Conservation (phyloP, 2,797 vertebrate genomes). For the Bryconaethiops microstoma region DNA sequence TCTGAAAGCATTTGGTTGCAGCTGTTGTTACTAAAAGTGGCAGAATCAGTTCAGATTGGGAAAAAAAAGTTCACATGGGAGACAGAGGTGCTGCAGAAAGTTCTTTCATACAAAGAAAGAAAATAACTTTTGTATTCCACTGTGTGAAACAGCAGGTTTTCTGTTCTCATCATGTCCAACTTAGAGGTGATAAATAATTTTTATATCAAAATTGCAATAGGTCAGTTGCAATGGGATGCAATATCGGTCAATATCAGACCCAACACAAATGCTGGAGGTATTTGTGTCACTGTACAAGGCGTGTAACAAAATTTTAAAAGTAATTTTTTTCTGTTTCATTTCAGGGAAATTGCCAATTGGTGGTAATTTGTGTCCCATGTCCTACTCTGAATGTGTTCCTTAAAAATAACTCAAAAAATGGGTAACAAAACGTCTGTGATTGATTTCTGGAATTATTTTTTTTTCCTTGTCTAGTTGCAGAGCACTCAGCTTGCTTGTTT, state of each 20-base stretch:
- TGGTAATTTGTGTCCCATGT: background rate
- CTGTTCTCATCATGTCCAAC: background rate
- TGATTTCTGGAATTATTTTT: background rate
- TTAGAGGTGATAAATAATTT: too few species aligned
- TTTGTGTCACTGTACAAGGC: background rate
- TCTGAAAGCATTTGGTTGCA: too few species aligned
- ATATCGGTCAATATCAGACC: too few species aligned
- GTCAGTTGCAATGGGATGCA: too few species aligned
- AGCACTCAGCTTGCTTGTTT: background rate
- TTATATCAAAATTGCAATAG: too few species aligned
- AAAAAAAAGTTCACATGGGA: too few species aligned
- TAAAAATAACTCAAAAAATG: background rate
- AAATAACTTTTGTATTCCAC: too few species aligned
- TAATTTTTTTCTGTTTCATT: background rate
- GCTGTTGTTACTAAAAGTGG: too few species aligned
- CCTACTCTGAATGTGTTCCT: background rate
- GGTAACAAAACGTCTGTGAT: background rate
- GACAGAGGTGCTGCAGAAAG: too few species aligned
- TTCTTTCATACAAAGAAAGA: too few species aligned
- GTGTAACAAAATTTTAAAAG: background rate
- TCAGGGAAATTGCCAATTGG: background rate
- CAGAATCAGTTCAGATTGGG: too few species aligned
- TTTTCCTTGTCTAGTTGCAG: background rate
- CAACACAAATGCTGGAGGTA: background rate
- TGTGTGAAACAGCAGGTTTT: background rate